phyloP scores from a whole-genome alignment of 2,888 invertebrate genomes.

The Himalopsyche anomala region DNA sequence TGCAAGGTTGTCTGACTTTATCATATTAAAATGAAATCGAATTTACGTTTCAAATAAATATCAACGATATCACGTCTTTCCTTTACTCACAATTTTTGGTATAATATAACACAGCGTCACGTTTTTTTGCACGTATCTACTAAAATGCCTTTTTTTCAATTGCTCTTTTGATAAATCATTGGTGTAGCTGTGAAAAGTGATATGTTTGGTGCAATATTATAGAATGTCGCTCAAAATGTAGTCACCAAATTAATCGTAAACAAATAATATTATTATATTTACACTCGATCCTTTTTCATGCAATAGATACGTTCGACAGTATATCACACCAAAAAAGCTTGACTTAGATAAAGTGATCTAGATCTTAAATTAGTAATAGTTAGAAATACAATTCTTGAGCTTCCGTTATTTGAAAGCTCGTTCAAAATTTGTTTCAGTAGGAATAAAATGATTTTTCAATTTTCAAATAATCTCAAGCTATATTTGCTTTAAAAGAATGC shows the following conservation, averaged over 20 bases:
- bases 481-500: too few relatives aligned
- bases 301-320: too few relatives aligned
- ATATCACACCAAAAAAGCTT: too few relatives aligned
- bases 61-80: not conserved
- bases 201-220: not conserved
- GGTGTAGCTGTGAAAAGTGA: not conserved
- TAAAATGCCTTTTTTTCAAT: not conserved
- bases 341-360: too few relatives aligned
- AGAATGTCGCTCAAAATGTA: not conserved
- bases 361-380: too few relatives aligned
- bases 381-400: too few relatives aligned
- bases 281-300: too few relatives aligned
- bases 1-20: not conserved
- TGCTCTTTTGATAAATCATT: not conserved
- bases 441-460: too few relatives aligned
- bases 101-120: not conserved
- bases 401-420: too few relatives aligned
- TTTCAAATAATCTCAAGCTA: too few relatives aligned
- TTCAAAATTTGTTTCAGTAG: too few relatives aligned
- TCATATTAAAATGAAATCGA: not conserved
- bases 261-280: too few relatives aligned
- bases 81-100: not conserved
- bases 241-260: not conserved
- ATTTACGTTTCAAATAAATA: not conserved
- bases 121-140: not conserved